phyloP scores from a whole-genome alignment of 2,797 vertebrate species.

The Columba guinea region DNA sequence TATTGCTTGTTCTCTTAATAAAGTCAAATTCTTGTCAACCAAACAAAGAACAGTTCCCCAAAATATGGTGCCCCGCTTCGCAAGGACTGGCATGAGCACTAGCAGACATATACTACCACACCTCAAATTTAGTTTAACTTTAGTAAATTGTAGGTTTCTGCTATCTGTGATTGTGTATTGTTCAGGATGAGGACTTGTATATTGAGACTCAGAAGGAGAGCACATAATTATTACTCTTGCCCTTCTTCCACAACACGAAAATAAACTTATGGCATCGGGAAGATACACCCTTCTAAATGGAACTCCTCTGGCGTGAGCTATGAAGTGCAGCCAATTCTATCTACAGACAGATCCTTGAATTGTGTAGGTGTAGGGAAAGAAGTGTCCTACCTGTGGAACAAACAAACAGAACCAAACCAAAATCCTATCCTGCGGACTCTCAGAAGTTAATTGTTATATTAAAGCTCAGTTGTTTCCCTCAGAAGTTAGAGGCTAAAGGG shows the following conservation, averaged over 20 bases:
- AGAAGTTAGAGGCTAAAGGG: not conserved
- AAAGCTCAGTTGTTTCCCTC: not conserved
- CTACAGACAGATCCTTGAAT: not conserved
- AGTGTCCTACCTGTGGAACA: not conserved
- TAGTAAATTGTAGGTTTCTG: slow-evolving; percentile 33
- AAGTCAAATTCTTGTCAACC: not conserved
- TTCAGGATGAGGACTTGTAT: not conserved
- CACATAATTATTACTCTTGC: not conserved
- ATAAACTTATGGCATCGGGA: not conserved
- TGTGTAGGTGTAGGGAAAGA: not conserved
- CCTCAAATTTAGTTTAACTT: slow-evolving; percentile 24
- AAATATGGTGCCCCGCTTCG: not conserved
- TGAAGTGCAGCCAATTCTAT: not conserved
- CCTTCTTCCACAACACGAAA: not conserved
- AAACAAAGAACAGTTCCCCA: not conserved
- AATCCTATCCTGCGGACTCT: not conserved
- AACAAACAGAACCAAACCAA: not conserved
- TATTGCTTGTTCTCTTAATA: not conserved
- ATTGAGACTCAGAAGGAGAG: not conserved
- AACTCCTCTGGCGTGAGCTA: not conserved
- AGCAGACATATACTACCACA: not conserved
- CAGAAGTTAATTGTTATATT: not conserved
- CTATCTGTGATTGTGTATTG: slow-evolving; percentile 21
- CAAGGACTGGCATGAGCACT: not conserved
- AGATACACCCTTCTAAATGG: not conserved